Evolutionary conservation across 2,113 vertebrate species (phyloP), one percentile per base, ranked within the genome.

Genomic region (Eulacestoma nigropectus): DNA sequence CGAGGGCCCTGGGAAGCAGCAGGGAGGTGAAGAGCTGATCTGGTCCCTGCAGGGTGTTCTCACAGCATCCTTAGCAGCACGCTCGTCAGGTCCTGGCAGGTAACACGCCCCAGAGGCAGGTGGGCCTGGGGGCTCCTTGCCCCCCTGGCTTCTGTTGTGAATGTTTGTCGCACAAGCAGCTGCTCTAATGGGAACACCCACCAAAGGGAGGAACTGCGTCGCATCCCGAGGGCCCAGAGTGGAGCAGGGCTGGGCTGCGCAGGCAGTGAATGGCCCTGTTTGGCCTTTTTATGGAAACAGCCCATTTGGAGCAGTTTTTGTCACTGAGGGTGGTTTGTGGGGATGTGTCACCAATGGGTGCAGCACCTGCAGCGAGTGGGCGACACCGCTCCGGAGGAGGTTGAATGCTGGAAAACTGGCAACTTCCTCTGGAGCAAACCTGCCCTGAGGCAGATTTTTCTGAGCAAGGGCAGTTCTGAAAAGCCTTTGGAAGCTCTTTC

Each of bases 191-290:
- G 68, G 92, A 67, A 49, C 80, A 46, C 7, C 57, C 7, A 1
- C 4, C 0, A 1, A 17, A 23, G 72, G 70, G 22, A 64, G 65
- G 50, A 41, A 6, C 37, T 16, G 13, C 1, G 1, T 13, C 16
- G n/a, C 27, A 20, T 16, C 69, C 60, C 46, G 3, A 16, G 11
- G 1, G 32, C 47, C 33, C 4, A 18, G 50, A 23, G 84, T 3
- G n/a, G 27, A 6, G 50, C 53, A 13, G 80, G 23, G 47, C 60
- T 29, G 19, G 18, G 47, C 63, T 25, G 10, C 3, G 49, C 4
- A 2, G 53, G 42, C 8, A 4, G 23, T 8, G 8, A 6, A 2
- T 0, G 3, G 37, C 57, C 41, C 39, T 1, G 1, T 9, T 42
- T 69, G 84, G 60, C 94, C 74, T 82, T 87, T 82, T 87, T 78